Evolutionary conservation across 1,140 invertebrate species (phyloP).

Genomic region (Dermatophagoides farinae): DNA sequence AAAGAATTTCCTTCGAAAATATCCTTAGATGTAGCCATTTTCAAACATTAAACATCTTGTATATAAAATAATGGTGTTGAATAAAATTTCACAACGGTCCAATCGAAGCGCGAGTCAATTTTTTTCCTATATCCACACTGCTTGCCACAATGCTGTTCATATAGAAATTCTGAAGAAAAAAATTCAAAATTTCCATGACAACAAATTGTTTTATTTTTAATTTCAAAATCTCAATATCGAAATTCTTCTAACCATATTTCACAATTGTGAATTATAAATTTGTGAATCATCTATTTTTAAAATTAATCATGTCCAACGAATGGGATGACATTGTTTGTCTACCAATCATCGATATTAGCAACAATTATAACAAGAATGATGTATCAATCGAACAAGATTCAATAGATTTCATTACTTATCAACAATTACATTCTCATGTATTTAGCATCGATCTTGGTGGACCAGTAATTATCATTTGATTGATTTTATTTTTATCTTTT

Average conservation of each 20-base stretch:
- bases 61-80: no score
- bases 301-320: neutral
- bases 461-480: neutral
- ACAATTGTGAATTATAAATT: neutral
- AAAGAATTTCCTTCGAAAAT: neutral
- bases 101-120: no score
- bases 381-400: neutral
- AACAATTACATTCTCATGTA: neutral
- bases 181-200: no score
- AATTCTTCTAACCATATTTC: neutral
- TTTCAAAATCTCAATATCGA: neutral
- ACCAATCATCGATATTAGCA: slow-evolving; percentile 6
- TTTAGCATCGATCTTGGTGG: neutral
- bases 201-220: neutral
- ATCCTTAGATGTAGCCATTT: neutral
- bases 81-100: no score
- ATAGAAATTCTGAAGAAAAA: no score
- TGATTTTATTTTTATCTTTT: neutral
- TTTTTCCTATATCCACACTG: no score
- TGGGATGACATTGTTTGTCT: slow-evolving; percentile 4
- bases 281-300: neutral
- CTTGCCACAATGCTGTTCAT: no score
- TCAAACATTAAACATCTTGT: neutral
- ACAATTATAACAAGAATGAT: neutral
- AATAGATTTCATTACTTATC: neutral